Percentiles rank a stretch among this genome's conserved stretches.
Evolutionary conservation across 2,113 vertebrate species (phyloP).

Genomic region (Sinocyclocheilus grahami): DNA sequence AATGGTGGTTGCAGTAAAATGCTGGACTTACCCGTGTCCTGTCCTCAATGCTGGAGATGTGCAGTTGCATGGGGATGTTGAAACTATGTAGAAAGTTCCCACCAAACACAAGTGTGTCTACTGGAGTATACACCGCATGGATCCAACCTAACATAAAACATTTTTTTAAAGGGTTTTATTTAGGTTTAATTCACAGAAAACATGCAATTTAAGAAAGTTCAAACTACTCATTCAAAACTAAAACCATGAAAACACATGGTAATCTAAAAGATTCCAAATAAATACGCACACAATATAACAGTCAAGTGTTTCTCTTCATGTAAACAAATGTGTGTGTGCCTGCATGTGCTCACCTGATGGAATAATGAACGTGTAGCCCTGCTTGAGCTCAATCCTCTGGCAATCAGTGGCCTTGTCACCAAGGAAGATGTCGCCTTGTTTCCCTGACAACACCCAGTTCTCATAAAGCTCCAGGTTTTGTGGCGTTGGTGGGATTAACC

Average conservation of each 20-base stretch:
- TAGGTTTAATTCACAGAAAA: not conserved
- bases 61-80: slow-evolving; percentile 97
- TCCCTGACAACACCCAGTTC: slow-evolving; percentile 98
- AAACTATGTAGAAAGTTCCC: slow-evolving; percentile 98
- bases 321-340: not conserved
- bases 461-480: slow-evolving; percentile 98
- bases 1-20: not conserved
- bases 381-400: slow-evolving; percentile 94
- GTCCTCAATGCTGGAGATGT: slow-evolving; percentile 96
- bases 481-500: slow-evolving; percentile 94
- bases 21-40: slow-evolving; percentile 85
- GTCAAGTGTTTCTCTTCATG: not conserved
- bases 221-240: not conserved
- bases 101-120: slow-evolving; percentile 94
- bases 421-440: slow-evolving; percentile 97
- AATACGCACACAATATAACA: not conserved
- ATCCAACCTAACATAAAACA: slow-evolving; percentile 85
- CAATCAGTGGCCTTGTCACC: slow-evolving; percentile 93
- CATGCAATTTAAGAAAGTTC: not conserved
- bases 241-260: not conserved
- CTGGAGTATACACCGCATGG: slow-evolving; percentile 96
- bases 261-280: not conserved
- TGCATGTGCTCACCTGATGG: slow-evolving; percentile 83
- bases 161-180: not conserved
- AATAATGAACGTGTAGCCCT: slow-evolving; percentile 96